Conservation (phyloP, 2,888 invertebrate species). For the Dryobotodes eremita region DNA sequence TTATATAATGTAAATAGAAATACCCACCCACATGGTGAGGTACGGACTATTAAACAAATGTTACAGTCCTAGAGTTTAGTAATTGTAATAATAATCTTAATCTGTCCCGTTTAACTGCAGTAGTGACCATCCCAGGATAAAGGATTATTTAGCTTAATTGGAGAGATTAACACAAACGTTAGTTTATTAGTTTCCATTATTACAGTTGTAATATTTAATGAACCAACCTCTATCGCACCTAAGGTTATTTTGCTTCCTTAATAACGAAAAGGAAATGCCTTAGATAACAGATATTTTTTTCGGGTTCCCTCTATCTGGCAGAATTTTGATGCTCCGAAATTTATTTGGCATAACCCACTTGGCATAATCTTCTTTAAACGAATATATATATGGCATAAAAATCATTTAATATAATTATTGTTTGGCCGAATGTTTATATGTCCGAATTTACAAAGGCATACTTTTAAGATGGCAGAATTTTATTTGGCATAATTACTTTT, state of each 20-base stretch:
- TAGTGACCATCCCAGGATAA: conserved; percentile 22
- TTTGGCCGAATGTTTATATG: no score
- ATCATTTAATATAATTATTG: no score
- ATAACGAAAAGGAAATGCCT: neutral
- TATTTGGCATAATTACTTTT: no score
- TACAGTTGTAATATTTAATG: conserved; percentile 28
- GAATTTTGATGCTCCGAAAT: no score
- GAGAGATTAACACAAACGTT: conserved; percentile 30
- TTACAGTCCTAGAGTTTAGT: conserved; percentile 9
- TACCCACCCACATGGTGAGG: neutral
- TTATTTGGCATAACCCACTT: no score
- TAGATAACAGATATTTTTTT: no score
- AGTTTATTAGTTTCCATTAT: conserved; percentile 9
- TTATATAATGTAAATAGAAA: neutral
- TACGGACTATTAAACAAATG: conserved; percentile 5
- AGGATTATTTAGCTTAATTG: conserved; percentile 29
- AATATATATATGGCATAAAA: no score
- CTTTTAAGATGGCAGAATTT: no score
- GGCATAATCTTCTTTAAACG: no score
- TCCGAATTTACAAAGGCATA: no score
- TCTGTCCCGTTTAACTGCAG: conserved; percentile 18
- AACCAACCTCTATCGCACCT: neutral
- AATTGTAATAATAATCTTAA: neutral
- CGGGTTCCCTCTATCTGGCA: no score
- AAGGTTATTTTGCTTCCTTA: conserved; percentile 3